Evolutionary conservation across 2,797 vertebrate species (phyloP).

Genomic region (Anomalospiza imberbis): DNA sequence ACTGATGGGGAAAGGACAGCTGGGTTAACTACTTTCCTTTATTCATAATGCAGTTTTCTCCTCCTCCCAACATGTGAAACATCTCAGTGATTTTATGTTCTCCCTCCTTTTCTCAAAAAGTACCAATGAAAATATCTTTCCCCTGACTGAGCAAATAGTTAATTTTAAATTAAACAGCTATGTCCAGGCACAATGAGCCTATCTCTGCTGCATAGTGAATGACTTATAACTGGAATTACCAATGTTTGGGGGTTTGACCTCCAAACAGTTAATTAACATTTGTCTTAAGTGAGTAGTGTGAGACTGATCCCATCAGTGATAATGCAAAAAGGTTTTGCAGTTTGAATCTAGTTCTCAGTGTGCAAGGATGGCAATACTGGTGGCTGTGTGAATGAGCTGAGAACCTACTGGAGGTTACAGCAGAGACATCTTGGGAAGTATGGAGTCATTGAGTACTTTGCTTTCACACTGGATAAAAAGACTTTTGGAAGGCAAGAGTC

Average conservation of each 20-base stretch:
- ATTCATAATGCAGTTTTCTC: constrained; percentile 1
- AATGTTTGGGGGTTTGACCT: not conserved
- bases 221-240: not conserved
- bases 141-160: not conserved
- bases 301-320: not conserved
- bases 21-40: not conserved
- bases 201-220: not conserved
- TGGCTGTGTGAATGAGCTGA: fast-evolving
- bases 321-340: not conserved
- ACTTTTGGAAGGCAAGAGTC: not conserved
- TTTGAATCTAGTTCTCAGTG: not conserved
- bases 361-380: not conserved
- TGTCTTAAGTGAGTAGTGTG: not conserved
- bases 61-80: not conserved
- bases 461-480: not conserved
- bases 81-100: not conserved
- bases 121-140: not conserved
- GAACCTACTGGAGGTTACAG: not conserved
- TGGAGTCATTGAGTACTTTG: not conserved
- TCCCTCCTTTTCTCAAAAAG: not conserved
- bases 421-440: not conserved
- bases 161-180: constrained; percentile 45
- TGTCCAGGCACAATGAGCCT: not conserved
- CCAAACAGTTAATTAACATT: not conserved
- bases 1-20: not conserved